Percentiles rank a stretch among this genome's conserved stretches.
These are phyloP conservation scores for Drosophila ohnishii DNA, from an alignment of 1,140 invertebrate species.

Conservation along the genomic window DNA sequence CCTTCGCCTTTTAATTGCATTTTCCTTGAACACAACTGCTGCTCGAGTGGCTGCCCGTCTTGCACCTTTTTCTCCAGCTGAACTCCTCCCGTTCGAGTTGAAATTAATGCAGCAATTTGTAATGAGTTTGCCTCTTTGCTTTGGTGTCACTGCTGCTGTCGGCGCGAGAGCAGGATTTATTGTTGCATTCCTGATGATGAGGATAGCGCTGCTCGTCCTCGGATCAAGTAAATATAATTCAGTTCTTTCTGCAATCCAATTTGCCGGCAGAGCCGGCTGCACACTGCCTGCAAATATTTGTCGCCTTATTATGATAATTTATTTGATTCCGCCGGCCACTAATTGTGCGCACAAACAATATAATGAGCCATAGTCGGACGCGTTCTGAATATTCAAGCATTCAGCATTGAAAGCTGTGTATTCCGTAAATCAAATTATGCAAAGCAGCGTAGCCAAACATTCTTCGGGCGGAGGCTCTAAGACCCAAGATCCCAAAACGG, in stretches of 20 bases:
- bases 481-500: slow-evolving; percentile 14
- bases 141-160: slow-evolving; percentile 38
- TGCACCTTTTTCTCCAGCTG: slow-evolving; percentile 13
- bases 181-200: slow-evolving; percentile 56
- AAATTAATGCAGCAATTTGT: slow-evolving; percentile 81
- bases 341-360: slow-evolving; percentile 57
- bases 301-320: slow-evolving; percentile 67
- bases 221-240: slow-evolving; percentile 40
- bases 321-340: slow-evolving; percentile 56
- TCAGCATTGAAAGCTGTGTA: slow-evolving; percentile 20
- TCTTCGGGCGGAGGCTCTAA: background rate
- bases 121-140: slow-evolving; percentile 70
- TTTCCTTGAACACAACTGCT: slow-evolving; percentile 65
- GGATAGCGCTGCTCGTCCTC: slow-evolving; percentile 5
- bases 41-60: slow-evolving; percentile 46
- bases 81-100: slow-evolving; percentile 56
- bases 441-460: slow-evolving; percentile 32
- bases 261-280: slow-evolving; percentile 37
- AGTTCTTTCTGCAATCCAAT: slow-evolving; percentile 30
- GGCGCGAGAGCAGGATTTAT: slow-evolving; percentile 59
- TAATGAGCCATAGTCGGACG: slow-evolving; percentile 35
- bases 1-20: slow-evolving; percentile 74
- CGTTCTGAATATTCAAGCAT: slow-evolving; percentile 40
- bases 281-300: slow-evolving; percentile 57
- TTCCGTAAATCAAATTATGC: slow-evolving; percentile 67